Evolutionary conservation across 2,888 invertebrate species (phyloP).

Genomic region (Eudasyphora cyanicolor): DNA sequence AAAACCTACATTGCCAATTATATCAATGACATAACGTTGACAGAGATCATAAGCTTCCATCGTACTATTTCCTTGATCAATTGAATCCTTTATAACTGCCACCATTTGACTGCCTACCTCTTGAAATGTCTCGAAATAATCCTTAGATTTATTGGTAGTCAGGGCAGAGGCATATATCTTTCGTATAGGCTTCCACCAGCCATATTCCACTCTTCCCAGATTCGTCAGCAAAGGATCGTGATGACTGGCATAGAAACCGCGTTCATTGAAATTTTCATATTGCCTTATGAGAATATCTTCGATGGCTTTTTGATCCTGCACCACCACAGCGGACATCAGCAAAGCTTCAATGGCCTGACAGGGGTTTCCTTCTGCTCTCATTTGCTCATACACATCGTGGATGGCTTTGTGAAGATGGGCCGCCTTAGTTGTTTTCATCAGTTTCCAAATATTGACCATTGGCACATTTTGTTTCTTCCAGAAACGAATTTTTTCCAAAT

Average conservation of each 20-base stretch:
- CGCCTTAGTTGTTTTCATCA: neutral
- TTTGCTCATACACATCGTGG: neutral
- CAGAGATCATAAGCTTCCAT: conserved; percentile 44
- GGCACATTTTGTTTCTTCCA: conserved; percentile 67
- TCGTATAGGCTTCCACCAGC: conserved; percentile 80
- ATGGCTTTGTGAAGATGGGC: conserved; percentile 57
- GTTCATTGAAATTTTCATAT: conserved; percentile 75
- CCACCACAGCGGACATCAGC: conserved; percentile 50
- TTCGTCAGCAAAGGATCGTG: conserved; percentile 76
- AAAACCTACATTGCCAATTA: conserved; percentile 79
- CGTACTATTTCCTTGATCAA: conserved; percentile 11
- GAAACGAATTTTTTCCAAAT: conserved; percentile 45
- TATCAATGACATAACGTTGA: conserved; percentile 64
- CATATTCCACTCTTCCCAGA: conserved; percentile 75
- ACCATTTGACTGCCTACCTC: neutral
- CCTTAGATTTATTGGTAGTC: conserved; percentile 80
- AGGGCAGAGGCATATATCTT: conserved; percentile 80
- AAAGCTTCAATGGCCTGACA: neutral
- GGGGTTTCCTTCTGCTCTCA: neutral
- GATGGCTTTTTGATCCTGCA: conserved; percentile 70
- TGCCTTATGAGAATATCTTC: conserved; percentile 71
- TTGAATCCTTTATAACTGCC: conserved; percentile 4
- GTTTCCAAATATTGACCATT: neutral
- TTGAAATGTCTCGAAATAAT: conserved; percentile 74
- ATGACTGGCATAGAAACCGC: conserved; percentile 75